Conservation (phyloP, 2,113 vertebrate genomes). For the Epinephelus cyanopodus region DNA sequence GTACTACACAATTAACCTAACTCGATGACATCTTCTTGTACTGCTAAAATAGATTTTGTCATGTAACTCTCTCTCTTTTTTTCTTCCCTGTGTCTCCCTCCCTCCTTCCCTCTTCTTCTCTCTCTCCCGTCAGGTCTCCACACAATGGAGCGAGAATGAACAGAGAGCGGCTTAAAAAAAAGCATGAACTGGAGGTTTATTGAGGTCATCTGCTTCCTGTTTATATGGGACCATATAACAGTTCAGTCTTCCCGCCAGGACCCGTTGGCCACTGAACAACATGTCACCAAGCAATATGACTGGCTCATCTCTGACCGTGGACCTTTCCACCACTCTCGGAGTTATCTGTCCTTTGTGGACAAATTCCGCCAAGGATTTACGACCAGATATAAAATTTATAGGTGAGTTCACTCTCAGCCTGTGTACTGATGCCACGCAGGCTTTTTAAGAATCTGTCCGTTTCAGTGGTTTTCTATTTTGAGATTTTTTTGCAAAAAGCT, state of each 20-base stretch:
- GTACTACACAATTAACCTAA: conserved; percentile 72
- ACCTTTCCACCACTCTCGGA: conserved; percentile 99
- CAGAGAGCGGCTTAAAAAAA: conserved; percentile 99
- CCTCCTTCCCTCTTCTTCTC: conserved; percentile 32
- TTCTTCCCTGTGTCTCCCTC: conserved; percentile 27
- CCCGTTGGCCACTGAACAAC: conserved; percentile 94
- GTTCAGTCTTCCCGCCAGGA: conserved; percentile 98
- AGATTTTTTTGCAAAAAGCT: conserved; percentile 65
- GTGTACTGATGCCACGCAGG: conserved; percentile 48
- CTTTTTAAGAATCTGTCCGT: conserved; percentile 58
- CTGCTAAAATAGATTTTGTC: conserved; percentile 69
- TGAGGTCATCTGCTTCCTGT: conserved; percentile 99
- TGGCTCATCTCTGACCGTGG: conserved; percentile 99
- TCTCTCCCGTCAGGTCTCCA: conserved; percentile 91
- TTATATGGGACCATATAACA: conserved; percentile 99
- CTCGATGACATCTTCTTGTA: conserved; percentile 64
- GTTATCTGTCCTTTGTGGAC: conserved; percentile 99
- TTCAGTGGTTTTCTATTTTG: conserved; percentile 58
- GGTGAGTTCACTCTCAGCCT: conserved; percentile 84
- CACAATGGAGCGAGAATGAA: conserved; percentile 99
- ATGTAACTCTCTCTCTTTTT: conserved; percentile 68
- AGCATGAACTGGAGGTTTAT: conserved; percentile 99
- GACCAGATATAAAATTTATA: conserved; percentile 99
- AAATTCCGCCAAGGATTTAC: conserved; percentile 99
- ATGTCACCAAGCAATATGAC: conserved; percentile 99